Evolutionary conservation across 2,113 vertebrate genomes (phyloP).

Genomic region (Merops nubicus): DNA sequence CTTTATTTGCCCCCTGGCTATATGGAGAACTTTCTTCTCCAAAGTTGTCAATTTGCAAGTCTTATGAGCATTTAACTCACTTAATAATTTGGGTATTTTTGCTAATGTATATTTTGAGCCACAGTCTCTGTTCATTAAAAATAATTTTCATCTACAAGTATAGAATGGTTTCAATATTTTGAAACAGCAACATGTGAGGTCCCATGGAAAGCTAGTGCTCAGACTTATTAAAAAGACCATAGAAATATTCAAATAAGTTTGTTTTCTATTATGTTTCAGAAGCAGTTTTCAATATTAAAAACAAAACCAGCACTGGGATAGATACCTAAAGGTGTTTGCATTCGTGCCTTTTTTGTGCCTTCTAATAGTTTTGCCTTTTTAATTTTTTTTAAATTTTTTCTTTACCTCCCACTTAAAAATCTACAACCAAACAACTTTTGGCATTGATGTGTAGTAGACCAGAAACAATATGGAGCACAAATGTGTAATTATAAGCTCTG

Average conservation of each 20-base stretch:
- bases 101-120: not conserved
- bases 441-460: not conserved
- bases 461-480: not conserved
- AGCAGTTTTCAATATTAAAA: not conserved
- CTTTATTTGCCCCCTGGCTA: constrained; percentile 2
- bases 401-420: not conserved
- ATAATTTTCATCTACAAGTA: not conserved
- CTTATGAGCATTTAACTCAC: not conserved
- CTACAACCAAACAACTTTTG: not conserved
- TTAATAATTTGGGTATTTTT: constrained; percentile 1
- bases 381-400: not conserved
- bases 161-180: not conserved
- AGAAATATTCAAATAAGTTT: not conserved
- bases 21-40: not conserved
- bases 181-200: not conserved
- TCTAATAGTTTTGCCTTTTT: not conserved
- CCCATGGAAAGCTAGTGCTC: not conserved
- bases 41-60: constrained; percentile 52
- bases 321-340: not conserved
- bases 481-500: not conserved
- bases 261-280: not conserved
- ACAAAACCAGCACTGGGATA: not conserved
- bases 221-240: not conserved
- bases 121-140: not conserved
- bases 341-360: not conserved